Conservation (phyloP, 2,888 invertebrate species). For the Criorhina ranunculi region DNA sequence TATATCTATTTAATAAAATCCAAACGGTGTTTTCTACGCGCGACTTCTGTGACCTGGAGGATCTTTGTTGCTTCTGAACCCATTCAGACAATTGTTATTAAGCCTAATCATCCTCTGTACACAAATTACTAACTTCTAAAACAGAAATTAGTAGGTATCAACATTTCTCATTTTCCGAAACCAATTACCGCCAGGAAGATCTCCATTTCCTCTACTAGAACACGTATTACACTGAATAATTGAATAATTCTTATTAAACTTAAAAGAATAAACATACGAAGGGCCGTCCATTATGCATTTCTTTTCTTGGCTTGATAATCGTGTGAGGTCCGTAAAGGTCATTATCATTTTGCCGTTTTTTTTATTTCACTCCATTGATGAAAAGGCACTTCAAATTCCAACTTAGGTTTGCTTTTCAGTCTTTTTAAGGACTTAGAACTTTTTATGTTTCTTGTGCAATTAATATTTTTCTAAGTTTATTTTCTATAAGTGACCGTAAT, state of each 20-base stretch:
- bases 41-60: too few relatives aligned
- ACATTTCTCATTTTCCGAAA: not conserved
- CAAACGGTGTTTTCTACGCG: too few relatives aligned
- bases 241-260: slow-evolving; percentile 1
- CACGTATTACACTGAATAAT: not conserved
- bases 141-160: too few relatives aligned
- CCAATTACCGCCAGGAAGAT: not conserved
- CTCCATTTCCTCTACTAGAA: not conserved
- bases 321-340: slow-evolving; percentile 65
- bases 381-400: slow-evolving; percentile 18
- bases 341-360: slow-evolving; percentile 25
- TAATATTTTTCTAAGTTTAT: slow-evolving; percentile 13
- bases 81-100: too few relatives aligned
- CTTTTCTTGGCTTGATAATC: slow-evolving; percentile 21
- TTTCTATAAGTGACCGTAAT: slow-evolving; percentile 54
- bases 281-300: slow-evolving; percentile 18
- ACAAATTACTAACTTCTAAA: too few relatives aligned
- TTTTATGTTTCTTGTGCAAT: slow-evolving; percentile 4
- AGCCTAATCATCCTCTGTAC: too few relatives aligned
- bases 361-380: slow-evolving; percentile 23
- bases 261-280: not conserved
- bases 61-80: too few relatives aligned
- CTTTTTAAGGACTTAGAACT: not conserved
- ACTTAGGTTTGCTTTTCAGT: not conserved
- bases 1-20: too few relatives aligned